Percentiles rank a stretch among this genome's conserved stretches.
Conservation (phyloP, 2,113 vertebrate genomes). For the Heterocephalus glaber region DNA sequence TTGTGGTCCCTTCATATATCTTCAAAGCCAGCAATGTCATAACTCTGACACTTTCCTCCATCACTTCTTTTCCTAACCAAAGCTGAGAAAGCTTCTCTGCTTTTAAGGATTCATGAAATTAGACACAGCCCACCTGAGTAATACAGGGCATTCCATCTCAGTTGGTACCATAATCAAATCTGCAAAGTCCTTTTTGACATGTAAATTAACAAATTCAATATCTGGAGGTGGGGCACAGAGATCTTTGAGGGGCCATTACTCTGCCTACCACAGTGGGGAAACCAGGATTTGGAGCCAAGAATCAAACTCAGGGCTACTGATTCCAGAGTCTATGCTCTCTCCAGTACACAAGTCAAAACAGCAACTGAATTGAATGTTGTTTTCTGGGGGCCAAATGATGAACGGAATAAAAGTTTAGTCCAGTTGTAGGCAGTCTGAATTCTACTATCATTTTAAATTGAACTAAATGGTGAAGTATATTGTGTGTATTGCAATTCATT, state of each 20-base stretch:
- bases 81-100: background rate
- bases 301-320: background rate
- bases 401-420: background rate
- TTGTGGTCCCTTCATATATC: background rate
- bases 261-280: background rate
- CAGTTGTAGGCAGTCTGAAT: background rate
- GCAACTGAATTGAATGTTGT: background rate
- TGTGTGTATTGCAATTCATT: constrained; percentile 25
- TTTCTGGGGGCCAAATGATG: constrained; percentile 20
- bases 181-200: background rate
- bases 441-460: background rate
- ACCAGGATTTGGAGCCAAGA: background rate
- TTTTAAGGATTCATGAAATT: background rate
- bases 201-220: background rate
- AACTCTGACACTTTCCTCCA: background rate
- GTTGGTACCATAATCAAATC: background rate
- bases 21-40: background rate
- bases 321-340: background rate
- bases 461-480: background rate
- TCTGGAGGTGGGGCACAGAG: background rate
- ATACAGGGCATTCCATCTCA: background rate
- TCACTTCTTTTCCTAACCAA: background rate
- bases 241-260: background rate
- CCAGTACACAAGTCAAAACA: background rate
- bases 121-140: background rate